A percentile compares a stretch with the other conserved stretches of the same genome.
Conservation (phyloP, 1,140 invertebrate genomes). For the Prorops nasuta region DNA sequence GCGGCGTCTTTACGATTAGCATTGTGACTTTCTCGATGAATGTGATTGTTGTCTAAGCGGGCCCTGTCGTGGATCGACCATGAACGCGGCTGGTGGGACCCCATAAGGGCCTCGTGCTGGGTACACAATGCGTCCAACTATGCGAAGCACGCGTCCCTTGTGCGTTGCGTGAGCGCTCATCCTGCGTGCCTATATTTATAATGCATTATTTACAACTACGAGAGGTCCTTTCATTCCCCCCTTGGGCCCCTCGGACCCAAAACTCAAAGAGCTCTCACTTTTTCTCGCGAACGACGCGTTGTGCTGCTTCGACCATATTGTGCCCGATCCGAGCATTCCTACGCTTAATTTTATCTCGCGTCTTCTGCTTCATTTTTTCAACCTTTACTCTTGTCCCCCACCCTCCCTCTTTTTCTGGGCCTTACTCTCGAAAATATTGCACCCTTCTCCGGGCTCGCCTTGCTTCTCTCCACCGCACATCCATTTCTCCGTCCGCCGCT, state of each 20-base stretch:
- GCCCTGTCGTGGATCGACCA: conserved; percentile 36
- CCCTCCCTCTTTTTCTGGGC: conserved; percentile 1
- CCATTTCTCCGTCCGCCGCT: not conserved
- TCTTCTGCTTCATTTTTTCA: not conserved
- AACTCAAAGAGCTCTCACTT: conserved; percentile 4
- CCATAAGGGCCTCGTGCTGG: conserved; percentile 41
- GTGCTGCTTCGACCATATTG: not conserved
- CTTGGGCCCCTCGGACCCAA: not conserved
- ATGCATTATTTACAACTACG: conserved; percentile 54
- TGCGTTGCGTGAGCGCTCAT: conserved; percentile 26
- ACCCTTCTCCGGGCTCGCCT: not conserved
- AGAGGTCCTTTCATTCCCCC: conserved; percentile 23
- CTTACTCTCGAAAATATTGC: not conserved
- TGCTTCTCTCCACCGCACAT: not conserved
- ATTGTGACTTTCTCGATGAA: conserved; percentile 54
- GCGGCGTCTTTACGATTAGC: conserved; percentile 58
- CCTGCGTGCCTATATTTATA: conserved; percentile 54
- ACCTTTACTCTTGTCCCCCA: not conserved
- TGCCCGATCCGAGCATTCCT: no score
- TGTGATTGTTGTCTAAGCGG: conserved; percentile 54
- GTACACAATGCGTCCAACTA: conserved; percentile 49
- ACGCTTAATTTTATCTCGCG: no score
- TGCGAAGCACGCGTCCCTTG: conserved; percentile 55
- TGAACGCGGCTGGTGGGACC: not conserved
- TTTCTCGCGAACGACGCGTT: conserved; percentile 5